Percentiles rank a stretch among this genome's conserved stretches.
These are phyloP conservation scores for Drosophila sordidula DNA, from an alignment of 2,888 invertebrate species.

Conservation along the genomic window DNA sequence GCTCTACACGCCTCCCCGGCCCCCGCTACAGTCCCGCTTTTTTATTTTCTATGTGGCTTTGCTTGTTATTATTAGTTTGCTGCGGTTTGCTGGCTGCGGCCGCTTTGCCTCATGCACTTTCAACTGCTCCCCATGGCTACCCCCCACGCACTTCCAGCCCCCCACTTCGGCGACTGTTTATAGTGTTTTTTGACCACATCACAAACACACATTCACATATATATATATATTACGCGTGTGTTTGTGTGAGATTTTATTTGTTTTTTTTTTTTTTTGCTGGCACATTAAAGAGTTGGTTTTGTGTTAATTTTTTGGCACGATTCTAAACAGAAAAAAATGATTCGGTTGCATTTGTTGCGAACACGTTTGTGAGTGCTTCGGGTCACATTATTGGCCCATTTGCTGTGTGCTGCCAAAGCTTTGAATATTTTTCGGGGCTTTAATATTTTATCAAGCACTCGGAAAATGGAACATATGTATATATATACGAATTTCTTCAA, in stretches of 20 bases:
- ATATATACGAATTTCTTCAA: background rate
- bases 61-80: constrained; percentile 77
- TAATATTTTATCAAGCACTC: constrained; percentile 9
- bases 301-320: constrained; percentile 26
- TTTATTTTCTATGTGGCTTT: constrained; percentile 61
- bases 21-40: background rate
- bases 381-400: constrained; percentile 21
- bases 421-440: background rate
- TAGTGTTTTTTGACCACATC: constrained; percentile 63
- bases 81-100: constrained; percentile 65
- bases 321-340: constrained; percentile 6
- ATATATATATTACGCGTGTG: constrained; percentile 32
- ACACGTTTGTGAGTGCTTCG: constrained; percentile 5
- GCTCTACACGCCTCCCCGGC: background rate
- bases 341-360: constrained; percentile 1
- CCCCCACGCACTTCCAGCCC: constrained; percentile 4
- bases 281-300: constrained; percentile 48
- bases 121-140: constrained; percentile 14
- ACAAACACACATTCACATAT: constrained; percentile 16
- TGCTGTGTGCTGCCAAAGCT: constrained; percentile 9
- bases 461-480: background rate
- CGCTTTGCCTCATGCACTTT: constrained; percentile 44
- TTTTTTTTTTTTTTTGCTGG: constrained; percentile 5
- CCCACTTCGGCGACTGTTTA: constrained; percentile 36
- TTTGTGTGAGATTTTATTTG: background rate